Evolutionary conservation across 2,113 vertebrate species (phyloP).

Genomic region (Glaucidium brasilianum): DNA sequence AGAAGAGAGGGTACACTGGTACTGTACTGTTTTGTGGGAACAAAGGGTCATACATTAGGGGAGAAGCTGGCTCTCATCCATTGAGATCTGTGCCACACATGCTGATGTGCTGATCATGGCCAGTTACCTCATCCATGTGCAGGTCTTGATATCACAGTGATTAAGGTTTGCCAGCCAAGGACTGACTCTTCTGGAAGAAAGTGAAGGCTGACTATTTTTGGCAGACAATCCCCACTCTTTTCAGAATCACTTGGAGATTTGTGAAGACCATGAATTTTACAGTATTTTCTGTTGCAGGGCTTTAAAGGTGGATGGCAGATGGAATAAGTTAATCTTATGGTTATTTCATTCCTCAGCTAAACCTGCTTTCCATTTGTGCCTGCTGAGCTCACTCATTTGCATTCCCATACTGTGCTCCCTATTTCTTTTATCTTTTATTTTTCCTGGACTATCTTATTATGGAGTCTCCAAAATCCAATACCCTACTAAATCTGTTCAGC

Average conservation of each 20-base stretch:
- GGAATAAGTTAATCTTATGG: not conserved
- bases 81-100: not conserved
- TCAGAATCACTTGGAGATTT: not conserved
- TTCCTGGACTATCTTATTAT: not conserved
- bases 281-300: not conserved
- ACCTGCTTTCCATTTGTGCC: constrained; percentile 30
- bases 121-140: constrained; percentile 1
- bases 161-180: not conserved
- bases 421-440: not conserved
- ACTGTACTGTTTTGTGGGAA: not conserved
- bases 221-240: not conserved
- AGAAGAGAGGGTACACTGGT: not conserved
- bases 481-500: not conserved
- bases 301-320: constrained; percentile 27
- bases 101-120: not conserved
- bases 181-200: not conserved
- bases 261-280: not conserved
- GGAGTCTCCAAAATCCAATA: not conserved
- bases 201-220: not conserved
- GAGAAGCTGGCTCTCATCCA: not conserved
- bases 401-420: not conserved
- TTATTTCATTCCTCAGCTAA: not conserved
- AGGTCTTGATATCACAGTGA: not conserved
- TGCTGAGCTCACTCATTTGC: not conserved
- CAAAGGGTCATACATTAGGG: not conserved